These are phyloP conservation scores for Holacanthella duospinosa DNA, from an alignment of 2,888 invertebrate genomes.

Conservation along the genomic window DNA sequence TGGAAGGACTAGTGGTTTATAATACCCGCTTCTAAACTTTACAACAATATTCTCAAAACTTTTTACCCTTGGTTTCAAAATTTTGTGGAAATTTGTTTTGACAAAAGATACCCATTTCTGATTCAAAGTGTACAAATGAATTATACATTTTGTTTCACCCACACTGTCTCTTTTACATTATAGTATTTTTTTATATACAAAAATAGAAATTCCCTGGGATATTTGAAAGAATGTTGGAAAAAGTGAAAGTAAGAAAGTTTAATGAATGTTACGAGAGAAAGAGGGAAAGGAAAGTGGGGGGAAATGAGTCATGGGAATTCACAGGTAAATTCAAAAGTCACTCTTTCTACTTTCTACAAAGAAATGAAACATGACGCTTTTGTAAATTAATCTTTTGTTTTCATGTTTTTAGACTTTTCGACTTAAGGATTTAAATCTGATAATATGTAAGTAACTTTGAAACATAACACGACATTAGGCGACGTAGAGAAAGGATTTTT, in stretches of 20 bases:
- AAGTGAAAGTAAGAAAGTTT: neutral
- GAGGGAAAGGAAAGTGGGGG: neutral
- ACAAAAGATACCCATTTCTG: neutral
- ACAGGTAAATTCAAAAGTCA: no score
- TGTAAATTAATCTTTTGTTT: neutral
- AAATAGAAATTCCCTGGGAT: no score
- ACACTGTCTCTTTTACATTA: no score
- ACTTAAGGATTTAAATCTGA: no score
- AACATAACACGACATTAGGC: no score
- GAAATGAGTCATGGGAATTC: no score
- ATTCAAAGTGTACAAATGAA: neutral
- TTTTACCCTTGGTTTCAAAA: neutral
- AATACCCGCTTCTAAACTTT: no score
- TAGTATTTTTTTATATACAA: no score
- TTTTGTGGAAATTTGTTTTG: neutral
- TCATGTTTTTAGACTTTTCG: no score
- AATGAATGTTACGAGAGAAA: neutral
- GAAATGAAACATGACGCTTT: slow-evolving; percentile 3
- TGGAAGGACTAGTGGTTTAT: neutral
- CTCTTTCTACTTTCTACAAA: neutral
- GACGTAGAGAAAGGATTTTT: no score
- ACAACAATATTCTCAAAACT: neutral
- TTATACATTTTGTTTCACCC: neutral
- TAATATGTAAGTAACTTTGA: no score
- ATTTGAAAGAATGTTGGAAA: neutral